Base-by-base conservation (phyloP, 2,113 vertebrate species). In the Thunnus maccoyii region DNA sequence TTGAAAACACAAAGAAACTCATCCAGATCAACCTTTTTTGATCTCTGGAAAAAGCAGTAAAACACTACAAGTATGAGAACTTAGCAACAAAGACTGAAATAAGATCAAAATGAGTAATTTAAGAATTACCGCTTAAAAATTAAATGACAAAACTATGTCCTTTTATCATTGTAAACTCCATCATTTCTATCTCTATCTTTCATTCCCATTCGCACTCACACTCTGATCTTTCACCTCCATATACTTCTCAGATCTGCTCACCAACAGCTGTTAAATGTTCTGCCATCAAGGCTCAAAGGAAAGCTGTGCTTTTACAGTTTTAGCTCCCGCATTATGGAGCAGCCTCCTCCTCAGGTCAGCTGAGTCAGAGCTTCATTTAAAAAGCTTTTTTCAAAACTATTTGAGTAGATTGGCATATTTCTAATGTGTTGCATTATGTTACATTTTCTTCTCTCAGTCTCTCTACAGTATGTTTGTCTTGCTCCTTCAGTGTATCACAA, bases 341-440 rank as follows among this genome's bases (percentile, higher is more conserved):
- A 13, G n/a, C 72, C 68, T 54, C 65, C 71, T 75, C 70, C 36
- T 47, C 62, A 36, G 47, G 66, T 76, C 66, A 36, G 4, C 30
- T 17, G 51, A 62, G 48, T 70, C 1, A 20, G 5, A 6, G 4
- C 44, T 71, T 68, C 32, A 51, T 41, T 73, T 16, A 56, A 76
- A 78, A 64, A 32, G 46, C 47, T 20, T 41, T 41, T 50, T 54
- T 47, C 10, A 77, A 62, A 47, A 36, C 16, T 9, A 51, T 60
- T 69, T 64, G 5, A 76, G 36, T n/a, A 17, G 15, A 66, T 18
- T 41, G 41, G 15, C 18, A 11, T 18, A 63, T 18, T 62, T 20
- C 30, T 41, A 51, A 63, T 48, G 27, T 7, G 22, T 2, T 27
- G 6, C 25, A 41, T 41, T 30, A 10, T 54, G 2, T 3, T 27